Evolutionary conservation across 2,888 invertebrate species (phyloP).

Genomic region (Dendrolimus pini): DNA sequence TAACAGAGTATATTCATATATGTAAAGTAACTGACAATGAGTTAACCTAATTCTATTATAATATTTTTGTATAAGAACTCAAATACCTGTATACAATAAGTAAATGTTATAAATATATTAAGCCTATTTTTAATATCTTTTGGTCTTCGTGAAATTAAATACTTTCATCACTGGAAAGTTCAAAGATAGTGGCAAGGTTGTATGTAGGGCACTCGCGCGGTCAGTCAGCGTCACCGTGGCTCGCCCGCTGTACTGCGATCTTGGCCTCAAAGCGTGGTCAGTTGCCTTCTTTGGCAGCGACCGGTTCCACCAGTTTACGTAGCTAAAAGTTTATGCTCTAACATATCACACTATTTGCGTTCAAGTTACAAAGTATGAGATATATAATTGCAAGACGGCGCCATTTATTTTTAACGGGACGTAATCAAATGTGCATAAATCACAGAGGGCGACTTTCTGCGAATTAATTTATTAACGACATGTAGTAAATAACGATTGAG

Average conservation of each 20-base stretch:
- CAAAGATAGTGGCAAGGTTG: conserved; percentile 31
- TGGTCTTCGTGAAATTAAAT: neutral
- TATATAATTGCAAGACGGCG: neutral
- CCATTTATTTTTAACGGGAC: conserved; percentile 16
- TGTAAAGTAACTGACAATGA: too few relatives aligned
- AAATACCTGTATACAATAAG: too few relatives aligned
- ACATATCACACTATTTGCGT: conserved; percentile 30
- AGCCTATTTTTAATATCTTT: too few relatives aligned
- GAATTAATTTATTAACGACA: conserved; percentile 29
- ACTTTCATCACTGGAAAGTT: conserved; percentile 3
- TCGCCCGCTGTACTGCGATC: conserved; percentile 32
- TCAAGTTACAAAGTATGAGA: conserved; percentile 4
- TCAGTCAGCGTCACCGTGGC: conserved; percentile 17
- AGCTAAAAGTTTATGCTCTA: conserved; percentile 46
- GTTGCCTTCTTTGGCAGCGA: conserved; percentile 66
- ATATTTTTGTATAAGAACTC: too few relatives aligned
- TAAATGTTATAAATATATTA: too few relatives aligned
- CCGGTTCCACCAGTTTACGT: conserved; percentile 58
- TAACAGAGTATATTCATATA: too few relatives aligned
- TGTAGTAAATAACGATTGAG: conserved; percentile 37
- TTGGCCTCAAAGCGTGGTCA: conserved; percentile 64
- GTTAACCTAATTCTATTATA: too few relatives aligned
- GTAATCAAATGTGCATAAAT: conserved; percentile 23
- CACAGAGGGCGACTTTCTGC: conserved; percentile 20
- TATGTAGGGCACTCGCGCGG: conserved; percentile 48